phyloP scores from a whole-genome alignment of 2,113 vertebrate genomes.

The Nipponia nippon region DNA sequence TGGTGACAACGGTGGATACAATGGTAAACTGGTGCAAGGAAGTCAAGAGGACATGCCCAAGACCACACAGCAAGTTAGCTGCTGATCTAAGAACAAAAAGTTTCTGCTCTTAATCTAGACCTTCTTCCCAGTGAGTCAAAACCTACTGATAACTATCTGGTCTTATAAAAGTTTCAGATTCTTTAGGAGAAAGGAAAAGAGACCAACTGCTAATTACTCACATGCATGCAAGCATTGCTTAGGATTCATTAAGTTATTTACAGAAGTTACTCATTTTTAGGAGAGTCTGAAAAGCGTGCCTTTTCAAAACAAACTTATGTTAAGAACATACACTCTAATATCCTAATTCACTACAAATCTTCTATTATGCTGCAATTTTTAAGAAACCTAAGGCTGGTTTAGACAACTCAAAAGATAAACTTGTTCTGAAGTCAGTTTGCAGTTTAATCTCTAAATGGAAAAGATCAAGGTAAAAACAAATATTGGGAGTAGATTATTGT shows the following conservation, averaged over 20 bases:
- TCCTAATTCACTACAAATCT: background rate
- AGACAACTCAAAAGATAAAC: background rate
- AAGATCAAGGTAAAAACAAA: background rate
- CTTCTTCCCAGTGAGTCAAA: background rate
- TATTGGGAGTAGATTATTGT: background rate
- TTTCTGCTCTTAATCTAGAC: conserved; percentile 6
- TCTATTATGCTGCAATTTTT: background rate
- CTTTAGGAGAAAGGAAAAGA: background rate
- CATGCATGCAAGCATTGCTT: background rate
- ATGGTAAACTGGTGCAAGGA: background rate
- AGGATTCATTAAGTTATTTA: background rate
- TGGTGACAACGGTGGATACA: background rate
- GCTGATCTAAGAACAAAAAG: background rate
- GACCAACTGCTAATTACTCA: background rate
- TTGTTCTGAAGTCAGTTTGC: background rate
- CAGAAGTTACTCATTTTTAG: background rate
- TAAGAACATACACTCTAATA: background rate
- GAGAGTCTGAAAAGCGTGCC: background rate
- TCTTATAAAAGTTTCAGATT: background rate
- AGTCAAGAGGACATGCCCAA: background rate
- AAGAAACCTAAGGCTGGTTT: background rate
- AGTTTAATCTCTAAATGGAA: background rate
- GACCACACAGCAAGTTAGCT: background rate
- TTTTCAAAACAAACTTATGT: background rate
- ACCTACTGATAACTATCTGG: background rate